Evolutionary conservation across 2,888 invertebrate species (phyloP), one percentile per base, ranked within the genome.

Genomic region (Xestia sexstrigata): DNA sequence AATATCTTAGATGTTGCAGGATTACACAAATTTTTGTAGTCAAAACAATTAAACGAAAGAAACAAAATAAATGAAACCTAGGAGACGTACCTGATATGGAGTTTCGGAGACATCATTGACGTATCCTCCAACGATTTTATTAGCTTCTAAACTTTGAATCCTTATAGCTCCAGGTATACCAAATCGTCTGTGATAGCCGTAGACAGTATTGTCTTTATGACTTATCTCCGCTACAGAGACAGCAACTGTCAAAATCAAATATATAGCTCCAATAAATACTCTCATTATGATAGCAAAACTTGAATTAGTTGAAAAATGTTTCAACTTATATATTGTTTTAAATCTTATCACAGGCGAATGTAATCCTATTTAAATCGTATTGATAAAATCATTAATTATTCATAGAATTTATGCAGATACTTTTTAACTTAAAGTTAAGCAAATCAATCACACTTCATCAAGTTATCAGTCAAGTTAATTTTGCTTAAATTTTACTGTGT

Each of bases 81-180:
- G 45, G 49, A 58, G 26, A 83, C 79, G 23, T 86, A 94, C 95
- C 91, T 93, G 93, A 83, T 94, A 94, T 3, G 95, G 95, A 30
- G 91, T 88, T 78, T 91, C 58, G 3, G 89, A 81, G 58, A 95
- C 91, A 69, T 94, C 90, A 49, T 73, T 73, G 88, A 87, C 26
- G 84, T 42, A 9, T 77, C 94, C 94, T 42, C 94, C 94, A 20
- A 93, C 92, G 52, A 94, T 94, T 82, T 92, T 91, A 7, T 70
- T 52, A 26, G 76, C 76, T 83, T 93, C 93, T n/a, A 79, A 81
- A 49, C 76, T 80, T 75, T 83, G 91, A 62, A 94, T 89, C 72
- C 81, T 87, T 8, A 70, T 81, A 5, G 94, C 94, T 79, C 84
- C 80, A 17, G 90, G 92, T 47, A 94, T 93, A 79, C 95, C 95